Conservation (phyloP, 2,113 vertebrate species). For the Ramphastos sulfuratus region DNA sequence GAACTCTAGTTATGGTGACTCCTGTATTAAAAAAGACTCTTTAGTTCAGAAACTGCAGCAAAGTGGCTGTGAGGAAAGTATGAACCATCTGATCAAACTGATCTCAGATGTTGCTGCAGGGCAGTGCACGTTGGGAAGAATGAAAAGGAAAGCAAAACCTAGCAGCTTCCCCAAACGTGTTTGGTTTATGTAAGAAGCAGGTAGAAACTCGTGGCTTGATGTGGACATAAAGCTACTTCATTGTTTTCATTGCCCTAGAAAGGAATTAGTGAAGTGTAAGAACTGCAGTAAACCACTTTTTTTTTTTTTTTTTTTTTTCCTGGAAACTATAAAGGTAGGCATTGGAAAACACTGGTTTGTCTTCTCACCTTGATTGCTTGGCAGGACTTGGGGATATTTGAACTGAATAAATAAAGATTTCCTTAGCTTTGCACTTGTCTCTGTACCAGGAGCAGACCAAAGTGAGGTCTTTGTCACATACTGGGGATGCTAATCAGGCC, state of each 20-base stretch:
- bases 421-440: not conserved
- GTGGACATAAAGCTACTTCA: rapidly evolving
- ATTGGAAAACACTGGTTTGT: not conserved
- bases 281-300: not conserved
- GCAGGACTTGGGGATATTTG: not conserved
- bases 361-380: not conserved
- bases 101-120: not conserved
- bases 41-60: not conserved
- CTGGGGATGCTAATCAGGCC: not conserved
- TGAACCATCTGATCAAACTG: not conserved
- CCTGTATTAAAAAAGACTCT: not conserved
- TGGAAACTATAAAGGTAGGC: rapidly evolving
- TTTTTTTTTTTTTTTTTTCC: not conserved
- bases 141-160: not conserved
- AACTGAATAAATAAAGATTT: not conserved
- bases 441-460: not conserved
- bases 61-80: not conserved
- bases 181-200: not conserved
- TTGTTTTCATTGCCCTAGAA: not conserved
- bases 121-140: not conserved
- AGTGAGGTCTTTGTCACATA: not conserved
- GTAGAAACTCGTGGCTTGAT: not conserved
- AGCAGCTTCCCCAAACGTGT: not conserved
- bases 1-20: not conserved
- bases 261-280: not conserved